Percentiles rank a stretch among this genome's conserved stretches.
Evolutionary conservation across 2,113 vertebrate genomes (phyloP).

Genomic region (Lamprologus tigripictilis): DNA sequence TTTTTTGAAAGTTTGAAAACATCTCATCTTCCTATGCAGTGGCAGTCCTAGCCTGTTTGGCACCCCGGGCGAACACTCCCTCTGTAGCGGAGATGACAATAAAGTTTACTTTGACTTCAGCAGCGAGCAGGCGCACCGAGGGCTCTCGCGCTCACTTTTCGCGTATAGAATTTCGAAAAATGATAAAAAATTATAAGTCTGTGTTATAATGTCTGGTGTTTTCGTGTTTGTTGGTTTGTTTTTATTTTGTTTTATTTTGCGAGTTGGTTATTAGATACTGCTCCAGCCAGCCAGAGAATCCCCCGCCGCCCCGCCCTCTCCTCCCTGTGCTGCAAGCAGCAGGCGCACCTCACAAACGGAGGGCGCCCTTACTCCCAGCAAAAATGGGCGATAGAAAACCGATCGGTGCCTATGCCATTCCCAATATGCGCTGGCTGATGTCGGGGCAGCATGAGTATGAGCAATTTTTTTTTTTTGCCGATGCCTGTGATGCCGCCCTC

Average conservation of each 20-base stretch:
- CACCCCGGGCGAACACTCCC: neutral
- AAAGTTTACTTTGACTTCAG: neutral
- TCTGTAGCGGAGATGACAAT: neutral
- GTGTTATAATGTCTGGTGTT: rapidly evolving
- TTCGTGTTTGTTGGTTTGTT: neutral
- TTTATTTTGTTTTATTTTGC: neutral
- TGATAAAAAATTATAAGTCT: no score
- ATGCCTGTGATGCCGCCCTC: neutral
- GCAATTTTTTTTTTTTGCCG: neutral
- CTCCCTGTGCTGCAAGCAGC: rapidly evolving
- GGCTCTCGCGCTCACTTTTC: no score
- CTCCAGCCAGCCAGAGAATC: rapidly evolving
- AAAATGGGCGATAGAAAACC: neutral
- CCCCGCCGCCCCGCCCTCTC: rapidly evolving
- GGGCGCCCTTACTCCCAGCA: rapidly evolving
- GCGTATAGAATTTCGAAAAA: rapidly evolving
- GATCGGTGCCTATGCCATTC: rapidly evolving
- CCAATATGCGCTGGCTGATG: rapidly evolving
- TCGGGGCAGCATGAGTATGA: neutral
- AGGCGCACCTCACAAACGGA: rapidly evolving
- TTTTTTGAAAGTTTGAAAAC: neutral
- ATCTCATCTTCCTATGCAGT: neutral
- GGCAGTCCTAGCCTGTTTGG: neutral
- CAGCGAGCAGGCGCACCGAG: neutral
- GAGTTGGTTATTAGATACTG: neutral